Conservation (phyloP, 2,888 invertebrate species). For the Metallyticus violacea region DNA sequence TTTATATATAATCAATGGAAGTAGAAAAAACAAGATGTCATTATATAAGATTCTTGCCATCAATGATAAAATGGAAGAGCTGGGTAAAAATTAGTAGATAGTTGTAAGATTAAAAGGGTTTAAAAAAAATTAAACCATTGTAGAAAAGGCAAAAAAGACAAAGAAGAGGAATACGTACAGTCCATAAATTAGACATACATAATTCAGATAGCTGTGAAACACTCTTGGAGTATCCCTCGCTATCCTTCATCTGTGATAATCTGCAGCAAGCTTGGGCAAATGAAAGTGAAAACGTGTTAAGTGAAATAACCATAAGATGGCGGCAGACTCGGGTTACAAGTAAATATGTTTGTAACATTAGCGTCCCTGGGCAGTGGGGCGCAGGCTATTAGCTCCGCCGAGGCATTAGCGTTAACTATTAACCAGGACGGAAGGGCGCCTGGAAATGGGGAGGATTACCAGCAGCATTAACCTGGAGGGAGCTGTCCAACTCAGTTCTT, state of each 20-base stretch:
- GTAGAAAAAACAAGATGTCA: too few relatives aligned
- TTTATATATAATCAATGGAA: too few relatives aligned
- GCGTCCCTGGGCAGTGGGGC: not conserved
- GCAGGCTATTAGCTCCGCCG: conserved; percentile 28
- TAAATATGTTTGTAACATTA: not conserved
- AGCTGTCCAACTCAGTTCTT: not conserved
- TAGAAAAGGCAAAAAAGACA: too few relatives aligned
- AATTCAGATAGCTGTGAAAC: not conserved
- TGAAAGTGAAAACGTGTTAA: not conserved
- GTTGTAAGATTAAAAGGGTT: too few relatives aligned
- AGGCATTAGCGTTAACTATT: conserved; percentile 34
- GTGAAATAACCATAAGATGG: not conserved
- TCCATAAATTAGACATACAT: not conserved
- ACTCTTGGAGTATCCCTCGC: not conserved
- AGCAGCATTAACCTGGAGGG: not conserved
- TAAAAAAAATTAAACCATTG: too few relatives aligned
- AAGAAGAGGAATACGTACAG: too few relatives aligned
- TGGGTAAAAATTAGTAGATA: too few relatives aligned
- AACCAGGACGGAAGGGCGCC: conserved; percentile 30
- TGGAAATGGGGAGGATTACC: conserved; percentile 33
- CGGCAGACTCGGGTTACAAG: not conserved
- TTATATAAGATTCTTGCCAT: too few relatives aligned
- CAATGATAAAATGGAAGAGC: too few relatives aligned
- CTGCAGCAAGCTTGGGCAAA: not conserved
- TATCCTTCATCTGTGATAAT: too few relatives aligned